phyloP scores from a whole-genome alignment of 2,888 invertebrate species.

The Apoda limacodes region DNA sequence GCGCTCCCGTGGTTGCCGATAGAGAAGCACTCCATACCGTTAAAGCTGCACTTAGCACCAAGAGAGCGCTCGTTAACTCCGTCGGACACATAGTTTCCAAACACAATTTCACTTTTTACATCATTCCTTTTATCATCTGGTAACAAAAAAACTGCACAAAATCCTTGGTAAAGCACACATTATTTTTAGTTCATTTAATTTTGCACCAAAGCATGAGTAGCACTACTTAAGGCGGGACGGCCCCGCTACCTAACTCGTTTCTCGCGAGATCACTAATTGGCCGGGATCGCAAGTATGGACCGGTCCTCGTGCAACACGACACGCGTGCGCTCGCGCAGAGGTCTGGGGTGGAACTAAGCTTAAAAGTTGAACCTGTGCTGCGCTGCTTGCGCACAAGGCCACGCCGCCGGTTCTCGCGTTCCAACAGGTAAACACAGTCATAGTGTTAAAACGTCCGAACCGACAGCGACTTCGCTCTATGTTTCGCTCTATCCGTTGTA shows the following conservation, averaged over 20 bases:
- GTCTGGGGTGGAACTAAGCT: slow-evolving; percentile 67
- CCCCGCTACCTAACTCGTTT: slow-evolving; percentile 67
- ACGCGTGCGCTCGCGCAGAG: slow-evolving; percentile 55
- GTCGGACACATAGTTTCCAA: slow-evolving; percentile 53
- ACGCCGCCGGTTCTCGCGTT: slow-evolving; percentile 70
- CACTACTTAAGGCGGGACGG: slow-evolving; percentile 39
- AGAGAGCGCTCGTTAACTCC: slow-evolving; percentile 47
- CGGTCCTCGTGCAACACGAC: slow-evolving; percentile 35
- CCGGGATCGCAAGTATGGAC: slow-evolving; percentile 52
- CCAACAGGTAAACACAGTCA: slow-evolving; percentile 67
- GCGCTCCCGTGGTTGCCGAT: slow-evolving; percentile 64
- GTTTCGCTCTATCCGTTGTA: slow-evolving; percentile 40
- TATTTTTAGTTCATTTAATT: slow-evolving; percentile 43
- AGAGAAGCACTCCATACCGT: slow-evolving; percentile 56
- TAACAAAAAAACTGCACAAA: slow-evolving; percentile 47
- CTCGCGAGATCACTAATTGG: slow-evolving; percentile 66
- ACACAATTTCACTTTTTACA: slow-evolving; percentile 46
- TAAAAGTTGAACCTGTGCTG: slow-evolving; percentile 56
- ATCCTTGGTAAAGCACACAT: slow-evolving; percentile 27
- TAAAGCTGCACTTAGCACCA: slow-evolving; percentile 52
- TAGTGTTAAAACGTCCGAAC: slow-evolving; percentile 42
- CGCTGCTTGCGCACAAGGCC: slow-evolving; percentile 73
- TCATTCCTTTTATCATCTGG: slow-evolving; percentile 50
- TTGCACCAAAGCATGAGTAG: slow-evolving; percentile 36
- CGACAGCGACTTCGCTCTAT: slow-evolving; percentile 36